Conservation (phyloP, 2,113 vertebrate genomes). For the Cichladusa arquata region DNA sequence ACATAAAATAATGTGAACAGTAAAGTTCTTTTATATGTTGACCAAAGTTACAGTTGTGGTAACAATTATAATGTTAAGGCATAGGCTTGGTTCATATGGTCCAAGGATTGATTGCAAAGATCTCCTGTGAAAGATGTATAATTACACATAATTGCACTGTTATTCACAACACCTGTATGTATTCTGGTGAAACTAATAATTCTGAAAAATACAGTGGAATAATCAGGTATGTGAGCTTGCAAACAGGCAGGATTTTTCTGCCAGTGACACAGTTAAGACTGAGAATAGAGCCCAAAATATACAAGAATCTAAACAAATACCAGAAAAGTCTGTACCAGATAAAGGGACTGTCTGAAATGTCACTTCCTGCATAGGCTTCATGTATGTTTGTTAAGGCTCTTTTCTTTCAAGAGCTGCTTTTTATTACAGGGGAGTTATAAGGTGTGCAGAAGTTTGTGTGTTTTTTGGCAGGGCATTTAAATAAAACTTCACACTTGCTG, state of each 20-base stretch:
- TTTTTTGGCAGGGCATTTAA: neutral
- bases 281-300: neutral
- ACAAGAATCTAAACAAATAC: neutral
- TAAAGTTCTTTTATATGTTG: neutral
- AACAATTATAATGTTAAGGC: neutral
- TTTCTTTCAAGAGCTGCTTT: neutral
- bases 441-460: neutral
- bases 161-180: neutral
- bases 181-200: neutral
- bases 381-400: neutral
- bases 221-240: neutral
- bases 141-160: neutral
- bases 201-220: neutral
- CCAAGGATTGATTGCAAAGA: neutral
- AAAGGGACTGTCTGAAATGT: neutral
- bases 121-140: neutral
- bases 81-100: neutral
- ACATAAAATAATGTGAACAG: neutral
- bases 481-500: neutral
- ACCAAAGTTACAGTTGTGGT: neutral
- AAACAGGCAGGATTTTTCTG: neutral
- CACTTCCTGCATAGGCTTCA: neutral
- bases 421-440: neutral
- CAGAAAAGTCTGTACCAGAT: neutral
- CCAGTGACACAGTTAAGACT: neutral